Conservation (phyloP, 1,140 invertebrate genomes). For the Drosophila ercepeae region DNA sequence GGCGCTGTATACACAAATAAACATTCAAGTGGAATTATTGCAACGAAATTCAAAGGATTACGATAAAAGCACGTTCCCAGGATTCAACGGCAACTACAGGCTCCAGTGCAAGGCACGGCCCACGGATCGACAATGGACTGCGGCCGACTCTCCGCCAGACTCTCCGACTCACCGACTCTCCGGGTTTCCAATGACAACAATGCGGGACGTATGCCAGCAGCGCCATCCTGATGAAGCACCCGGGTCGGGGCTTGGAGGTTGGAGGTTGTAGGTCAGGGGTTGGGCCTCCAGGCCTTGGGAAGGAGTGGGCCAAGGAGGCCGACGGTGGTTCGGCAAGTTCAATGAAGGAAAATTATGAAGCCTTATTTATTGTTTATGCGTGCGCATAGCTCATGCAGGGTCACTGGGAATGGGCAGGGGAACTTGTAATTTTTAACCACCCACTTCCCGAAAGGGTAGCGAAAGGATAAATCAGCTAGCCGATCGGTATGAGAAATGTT, state of each 20-base stretch:
- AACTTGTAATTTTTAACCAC: conserved; percentile 54
- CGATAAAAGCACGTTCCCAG: conserved; percentile 83
- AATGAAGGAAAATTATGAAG: conserved; percentile 82
- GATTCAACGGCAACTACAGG: conserved; percentile 67
- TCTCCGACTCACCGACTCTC: conserved; percentile 41
- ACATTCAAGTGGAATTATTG: conserved; percentile 83
- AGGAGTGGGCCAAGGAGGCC: neutral
- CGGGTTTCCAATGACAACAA: conserved; percentile 78
- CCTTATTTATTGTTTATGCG: conserved; percentile 83
- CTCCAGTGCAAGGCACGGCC: conserved; percentile 66
- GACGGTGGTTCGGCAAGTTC: conserved; percentile 50
- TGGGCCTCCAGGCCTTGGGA: neutral
- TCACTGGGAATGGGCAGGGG: neutral
- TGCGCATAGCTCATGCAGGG: conserved; percentile 70
- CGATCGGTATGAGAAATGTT: neutral
- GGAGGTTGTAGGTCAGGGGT: neutral
- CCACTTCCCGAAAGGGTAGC: neutral
- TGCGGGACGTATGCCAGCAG: conserved; percentile 52
- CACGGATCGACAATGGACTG: conserved; percentile 57
- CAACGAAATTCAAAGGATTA: conserved; percentile 84
- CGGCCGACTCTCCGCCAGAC: conserved; percentile 22
- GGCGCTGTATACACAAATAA: conserved; percentile 80
- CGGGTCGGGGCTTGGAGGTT: conserved; percentile 3
- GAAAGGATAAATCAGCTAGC: neutral
- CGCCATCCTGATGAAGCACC: conserved; percentile 50